Percentiles rank a stretch among this genome's conserved stretches.
Evolutionary conservation across 1,140 invertebrate genomes (phyloP).

Genomic region (Bemisia tabaci): DNA sequence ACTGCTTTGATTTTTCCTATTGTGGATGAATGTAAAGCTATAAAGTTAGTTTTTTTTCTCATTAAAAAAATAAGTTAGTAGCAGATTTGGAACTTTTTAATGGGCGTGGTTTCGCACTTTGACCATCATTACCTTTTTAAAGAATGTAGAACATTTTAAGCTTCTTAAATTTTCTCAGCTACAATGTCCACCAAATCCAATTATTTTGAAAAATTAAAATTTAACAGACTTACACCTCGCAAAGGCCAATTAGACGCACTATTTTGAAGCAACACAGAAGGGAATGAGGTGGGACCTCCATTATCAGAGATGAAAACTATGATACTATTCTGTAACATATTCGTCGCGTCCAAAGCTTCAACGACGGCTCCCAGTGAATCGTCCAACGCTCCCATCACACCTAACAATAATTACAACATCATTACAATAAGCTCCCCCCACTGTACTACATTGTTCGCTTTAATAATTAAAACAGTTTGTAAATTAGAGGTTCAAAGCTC

Average conservation of each 20-base stretch:
- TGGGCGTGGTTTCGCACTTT: too few species aligned
- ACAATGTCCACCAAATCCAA: neutral
- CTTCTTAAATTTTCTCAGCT: constrained; percentile 10
- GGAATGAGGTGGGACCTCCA: constrained; percentile 37
- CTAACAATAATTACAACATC: constrained; percentile 29
- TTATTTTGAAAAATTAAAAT: too few species aligned
- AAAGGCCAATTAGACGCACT: constrained; percentile 52
- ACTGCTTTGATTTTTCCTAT: too few species aligned
- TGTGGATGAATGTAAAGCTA: too few species aligned
- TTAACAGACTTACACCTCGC: constrained; percentile 34
- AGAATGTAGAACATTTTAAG: neutral
- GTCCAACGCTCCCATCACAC: constrained; percentile 54
- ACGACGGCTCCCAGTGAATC: constrained; percentile 50
- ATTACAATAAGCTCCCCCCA: neutral
- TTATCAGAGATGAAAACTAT: constrained; percentile 48
- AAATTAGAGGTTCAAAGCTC: neutral
- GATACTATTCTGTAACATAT: constrained; percentile 42
- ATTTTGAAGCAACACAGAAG: constrained; percentile 32
- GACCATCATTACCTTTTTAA: constrained; percentile 44
- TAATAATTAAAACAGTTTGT: too few species aligned
- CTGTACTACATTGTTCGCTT: too few species aligned
- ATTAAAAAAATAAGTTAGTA: too few species aligned
- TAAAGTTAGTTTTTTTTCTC: too few species aligned
- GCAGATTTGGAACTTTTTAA: too few species aligned
- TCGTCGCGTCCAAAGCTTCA: constrained; percentile 38